These are phyloP conservation scores for Phrynocephalus versicolor DNA, from an alignment of 2,113 vertebrate genomes.

Conservation along the genomic window DNA sequence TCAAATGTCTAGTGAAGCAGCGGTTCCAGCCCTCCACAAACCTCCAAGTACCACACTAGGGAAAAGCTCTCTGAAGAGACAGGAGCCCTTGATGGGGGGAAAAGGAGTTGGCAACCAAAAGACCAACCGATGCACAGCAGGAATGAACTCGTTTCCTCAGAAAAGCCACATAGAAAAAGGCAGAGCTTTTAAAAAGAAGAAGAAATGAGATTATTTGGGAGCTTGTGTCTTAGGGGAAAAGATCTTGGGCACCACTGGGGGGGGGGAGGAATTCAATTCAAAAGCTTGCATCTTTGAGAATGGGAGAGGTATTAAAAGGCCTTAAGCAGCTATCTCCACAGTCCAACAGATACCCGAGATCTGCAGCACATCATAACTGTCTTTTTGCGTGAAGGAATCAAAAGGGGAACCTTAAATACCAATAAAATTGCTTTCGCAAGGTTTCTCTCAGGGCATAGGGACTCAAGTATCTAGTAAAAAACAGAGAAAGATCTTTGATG, in stretches of 20 bases:
- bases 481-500: too few species aligned
- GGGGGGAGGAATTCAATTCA: neutral
- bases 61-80: neutral
- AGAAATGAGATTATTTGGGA: neutral
- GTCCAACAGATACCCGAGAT: too few species aligned
- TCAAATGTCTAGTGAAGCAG: neutral
- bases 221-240: too few species aligned
- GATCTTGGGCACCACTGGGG: too few species aligned
- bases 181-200: too few species aligned
- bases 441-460: too few species aligned
- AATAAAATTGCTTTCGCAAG: too few species aligned
- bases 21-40: neutral
- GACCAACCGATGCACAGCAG: neutral
- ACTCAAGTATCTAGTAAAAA: too few species aligned
- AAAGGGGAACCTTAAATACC: neutral
- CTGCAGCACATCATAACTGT: too few species aligned
- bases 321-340: too few species aligned
- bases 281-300: neutral
- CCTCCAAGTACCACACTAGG: neutral
- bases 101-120: neutral
- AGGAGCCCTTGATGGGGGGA: neutral
- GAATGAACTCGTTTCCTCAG: neutral
- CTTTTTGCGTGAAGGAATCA: too few species aligned
- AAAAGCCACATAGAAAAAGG: neutral
- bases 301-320: too few species aligned